Base-by-base conservation (phyloP, 1,140 invertebrate genomes). In the Saccostrea glomerata region DNA sequence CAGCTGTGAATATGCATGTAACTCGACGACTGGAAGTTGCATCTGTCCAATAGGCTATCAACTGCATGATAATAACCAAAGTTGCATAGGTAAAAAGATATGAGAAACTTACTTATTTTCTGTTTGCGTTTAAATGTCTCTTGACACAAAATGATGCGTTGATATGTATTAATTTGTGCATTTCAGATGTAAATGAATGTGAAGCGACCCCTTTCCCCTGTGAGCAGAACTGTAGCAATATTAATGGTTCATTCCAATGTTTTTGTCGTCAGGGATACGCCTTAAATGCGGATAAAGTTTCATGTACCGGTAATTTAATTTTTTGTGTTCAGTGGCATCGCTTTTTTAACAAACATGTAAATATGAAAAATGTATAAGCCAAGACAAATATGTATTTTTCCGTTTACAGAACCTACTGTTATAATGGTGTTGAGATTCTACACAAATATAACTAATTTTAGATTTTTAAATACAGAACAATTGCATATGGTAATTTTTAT, bases 171-270 rank as follows among this genome's bases (percentile, higher is more conserved):
- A 60, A 58, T 2, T 4, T 4, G 20, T 15, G 13, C 3, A 25
- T 30, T 73, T 25, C 66, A 73, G 66, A 73, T 73, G 25, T 25
- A 1, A 23, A 73, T 25, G 66, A 73, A 73, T 73, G 66, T 30
- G 13, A 12, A 25, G 6, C 25, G 23, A 23, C 7, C 0, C 23
- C 66, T 23, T 25, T 12, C 11, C 66, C 66, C 6, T 97, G 97
- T 90, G 73, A 82, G 15, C 87, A 87, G 20, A 36, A 73, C 9
- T 91, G 91, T 47, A 87, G 47, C 47, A 91, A 91, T 70, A 88
- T 77, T 11, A 23, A 73, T 0, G 89, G 89, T 1, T 83, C 82
- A 0, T 91, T 88, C 73, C 40, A n/a, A 17, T 91, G 91, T 82
- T 13, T 1, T 11, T 91, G 91, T 84, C n/a, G n/a, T 23, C 56